Percentiles rank a stretch among this genome's conserved stretches.
These are phyloP conservation scores for Hippolais icterina DNA, from an alignment of 2,113 vertebrate genomes.

Conservation along the genomic window DNA sequence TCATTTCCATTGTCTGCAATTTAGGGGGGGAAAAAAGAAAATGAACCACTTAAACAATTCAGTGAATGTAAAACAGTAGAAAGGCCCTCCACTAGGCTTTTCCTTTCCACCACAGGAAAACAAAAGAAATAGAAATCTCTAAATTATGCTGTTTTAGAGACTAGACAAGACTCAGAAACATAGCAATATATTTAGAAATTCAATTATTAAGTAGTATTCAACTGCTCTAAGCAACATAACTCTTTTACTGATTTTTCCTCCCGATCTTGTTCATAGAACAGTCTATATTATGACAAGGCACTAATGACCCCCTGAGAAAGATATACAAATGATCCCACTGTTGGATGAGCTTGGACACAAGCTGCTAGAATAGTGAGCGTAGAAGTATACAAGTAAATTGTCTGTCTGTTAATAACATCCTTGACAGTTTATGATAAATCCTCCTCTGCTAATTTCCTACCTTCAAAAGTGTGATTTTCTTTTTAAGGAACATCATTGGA, in stretches of 20 bases:
- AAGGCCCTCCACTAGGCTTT: neutral
- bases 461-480: constrained; percentile 75
- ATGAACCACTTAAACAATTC: neutral
- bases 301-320: neutral
- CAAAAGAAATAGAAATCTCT: neutral
- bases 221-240: neutral
- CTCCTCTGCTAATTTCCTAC: constrained; percentile 50
- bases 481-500: constrained; percentile 82
- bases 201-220: neutral
- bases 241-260: neutral
- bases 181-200: neutral
- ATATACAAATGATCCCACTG: neutral
- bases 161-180: neutral
- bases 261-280: neutral
- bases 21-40: rapidly evolving
- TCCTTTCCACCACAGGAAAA: neutral
- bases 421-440: neutral
- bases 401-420: neutral
- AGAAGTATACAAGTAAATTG: neutral
- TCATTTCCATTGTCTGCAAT: constrained; percentile 76
- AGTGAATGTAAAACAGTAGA: neutral
- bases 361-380: neutral
- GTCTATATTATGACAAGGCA: neutral
- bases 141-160: neutral
- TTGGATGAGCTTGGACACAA: neutral